Evolutionary conservation across 1,140 invertebrate species (phyloP).

Genomic region (Vanessa tameamea): DNA sequence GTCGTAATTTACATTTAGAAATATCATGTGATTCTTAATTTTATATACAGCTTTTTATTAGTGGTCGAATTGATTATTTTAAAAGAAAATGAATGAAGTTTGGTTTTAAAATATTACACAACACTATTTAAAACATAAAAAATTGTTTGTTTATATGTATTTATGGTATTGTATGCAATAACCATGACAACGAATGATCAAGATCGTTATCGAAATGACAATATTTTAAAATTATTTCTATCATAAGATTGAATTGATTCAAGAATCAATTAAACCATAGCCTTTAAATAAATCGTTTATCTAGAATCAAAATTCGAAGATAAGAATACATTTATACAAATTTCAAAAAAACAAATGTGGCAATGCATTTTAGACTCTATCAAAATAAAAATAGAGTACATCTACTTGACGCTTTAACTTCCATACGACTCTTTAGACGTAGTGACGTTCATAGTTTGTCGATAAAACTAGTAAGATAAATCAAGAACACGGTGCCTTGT

Average conservation of each 20-base stretch:
- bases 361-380: conserved; percentile 6
- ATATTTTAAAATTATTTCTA: conserved; percentile 1
- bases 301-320: conserved; percentile 68
- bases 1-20: too few relatives aligned
- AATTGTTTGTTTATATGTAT: background rate
- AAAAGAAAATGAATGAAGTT: too few relatives aligned
- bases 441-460: conserved; percentile 46
- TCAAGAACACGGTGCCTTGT: conserved; percentile 48
- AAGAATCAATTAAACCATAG: conserved; percentile 13
- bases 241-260: background rate
- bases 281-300: conserved; percentile 29
- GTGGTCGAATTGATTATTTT: too few relatives aligned
- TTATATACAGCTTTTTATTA: too few relatives aligned
- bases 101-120: background rate
- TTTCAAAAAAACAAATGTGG: background rate
- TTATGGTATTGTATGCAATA: background rate
- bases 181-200: background rate
- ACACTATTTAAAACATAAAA: background rate
- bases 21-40: too few relatives aligned
- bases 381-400: background rate
- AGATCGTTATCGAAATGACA: background rate
- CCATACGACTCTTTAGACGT: conserved; percentile 12
- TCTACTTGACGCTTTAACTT: background rate
- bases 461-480: conserved; percentile 66
- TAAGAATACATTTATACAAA: conserved; percentile 45